phyloP scores from a whole-genome alignment of 2,888 invertebrate genomes.

The Cheilosia pagana region DNA sequence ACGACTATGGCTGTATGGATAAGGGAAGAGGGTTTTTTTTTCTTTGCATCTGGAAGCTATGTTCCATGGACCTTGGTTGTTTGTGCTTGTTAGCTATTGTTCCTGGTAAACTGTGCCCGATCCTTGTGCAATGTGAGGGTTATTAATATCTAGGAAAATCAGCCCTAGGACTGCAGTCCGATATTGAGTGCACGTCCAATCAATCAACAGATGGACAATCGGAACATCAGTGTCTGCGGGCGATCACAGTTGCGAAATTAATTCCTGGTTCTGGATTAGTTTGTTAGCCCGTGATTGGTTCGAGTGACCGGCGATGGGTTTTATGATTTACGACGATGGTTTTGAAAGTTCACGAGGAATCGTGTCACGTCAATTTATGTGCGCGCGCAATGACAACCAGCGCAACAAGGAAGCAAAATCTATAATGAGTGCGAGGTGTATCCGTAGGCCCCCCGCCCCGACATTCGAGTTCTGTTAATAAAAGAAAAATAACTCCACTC shows the following conservation, averaged over 20 bases:
- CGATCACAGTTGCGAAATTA: constrained; percentile 69
- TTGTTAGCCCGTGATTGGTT: constrained; percentile 62
- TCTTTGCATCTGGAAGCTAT: constrained; percentile 47
- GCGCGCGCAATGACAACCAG: constrained; percentile 48
- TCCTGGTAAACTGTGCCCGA: constrained; percentile 30
- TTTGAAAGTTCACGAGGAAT: constrained; percentile 26
- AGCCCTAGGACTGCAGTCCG: constrained; percentile 4
- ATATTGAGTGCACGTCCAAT: constrained; percentile 64
- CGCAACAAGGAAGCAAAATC: constrained; percentile 33
- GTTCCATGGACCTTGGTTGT: constrained; percentile 11
- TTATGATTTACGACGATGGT: constrained; percentile 52
- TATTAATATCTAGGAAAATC: constrained; percentile 51
- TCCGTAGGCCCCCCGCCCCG: no score
- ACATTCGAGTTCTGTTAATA: neutral
- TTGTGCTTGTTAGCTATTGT: constrained; percentile 68
- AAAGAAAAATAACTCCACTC: constrained; percentile 11
- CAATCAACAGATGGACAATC: constrained; percentile 73
- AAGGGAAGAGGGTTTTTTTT: constrained; percentile 29
- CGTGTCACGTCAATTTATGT: constrained; percentile 67
- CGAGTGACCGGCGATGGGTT: constrained; percentile 24
- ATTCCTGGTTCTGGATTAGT: constrained; percentile 70
- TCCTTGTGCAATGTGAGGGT: constrained; percentile 48
- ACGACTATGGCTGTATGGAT: neutral
- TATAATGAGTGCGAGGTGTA: neutral
- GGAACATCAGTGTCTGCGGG: constrained; percentile 72